A percentile compares a stretch with the other conserved stretches of the same genome.
Conservation (phyloP, 2,113 vertebrate genomes). For the Microtus richardsoni region DNA sequence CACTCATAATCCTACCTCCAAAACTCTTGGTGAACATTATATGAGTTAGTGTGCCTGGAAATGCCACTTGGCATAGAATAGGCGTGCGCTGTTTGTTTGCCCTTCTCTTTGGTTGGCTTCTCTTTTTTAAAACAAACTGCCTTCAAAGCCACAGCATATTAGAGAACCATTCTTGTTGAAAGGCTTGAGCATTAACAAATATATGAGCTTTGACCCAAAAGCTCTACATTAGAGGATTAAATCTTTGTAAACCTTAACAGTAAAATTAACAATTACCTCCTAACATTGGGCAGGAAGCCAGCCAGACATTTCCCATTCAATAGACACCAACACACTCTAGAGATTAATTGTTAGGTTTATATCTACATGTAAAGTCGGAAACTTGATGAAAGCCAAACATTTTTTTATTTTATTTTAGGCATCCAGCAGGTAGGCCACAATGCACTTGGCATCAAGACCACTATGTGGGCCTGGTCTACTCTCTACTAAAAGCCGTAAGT, state of each 20-base stretch:
- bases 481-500: not conserved
- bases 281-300: not conserved
- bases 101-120: constrained; percentile 42
- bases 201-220: constrained; percentile 18
- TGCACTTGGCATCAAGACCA: not conserved
- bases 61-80: constrained; percentile 4
- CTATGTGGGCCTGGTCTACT: not conserved
- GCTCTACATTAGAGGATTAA: constrained; percentile 65
- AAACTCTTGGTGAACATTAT: not conserved
- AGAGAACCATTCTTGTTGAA: constrained; percentile 2
- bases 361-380: not conserved
- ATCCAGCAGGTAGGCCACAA: not conserved
- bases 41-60: not conserved
- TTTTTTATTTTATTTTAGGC: not conserved
- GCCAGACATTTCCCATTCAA: not conserved
- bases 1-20: not conserved
- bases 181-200: constrained; percentile 9
- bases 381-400: not conserved
- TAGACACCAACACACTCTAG: not conserved
- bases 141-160: constrained; percentile 24
- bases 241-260: constrained; percentile 9
- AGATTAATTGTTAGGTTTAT: not conserved
- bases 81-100: not conserved
- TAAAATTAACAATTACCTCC: constrained; percentile 31
- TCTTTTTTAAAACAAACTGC: constrained; percentile 53